Percentiles rank a stretch among this genome's conserved stretches.
phyloP scores from a whole-genome alignment of 2,113 vertebrate species.

The Microcebus tavaratra region DNA sequence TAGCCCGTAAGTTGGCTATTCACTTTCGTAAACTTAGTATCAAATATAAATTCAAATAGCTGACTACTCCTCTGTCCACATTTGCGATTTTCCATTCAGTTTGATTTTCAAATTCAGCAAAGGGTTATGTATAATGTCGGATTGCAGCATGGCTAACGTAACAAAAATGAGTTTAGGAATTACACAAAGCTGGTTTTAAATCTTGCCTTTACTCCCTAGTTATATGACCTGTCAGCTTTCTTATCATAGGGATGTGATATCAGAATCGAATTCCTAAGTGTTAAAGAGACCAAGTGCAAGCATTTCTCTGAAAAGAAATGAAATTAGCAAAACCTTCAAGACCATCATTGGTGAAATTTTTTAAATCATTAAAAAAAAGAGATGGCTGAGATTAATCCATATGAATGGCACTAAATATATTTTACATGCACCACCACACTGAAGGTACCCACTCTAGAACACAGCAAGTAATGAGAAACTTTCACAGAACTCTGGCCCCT shows the following conservation, averaged over 20 bases:
- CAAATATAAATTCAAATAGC: slow-evolving; percentile 11
- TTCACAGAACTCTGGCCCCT: background rate
- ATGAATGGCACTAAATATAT: background rate
- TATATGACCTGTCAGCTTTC: background rate
- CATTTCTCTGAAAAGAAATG: background rate
- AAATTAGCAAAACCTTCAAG: background rate
- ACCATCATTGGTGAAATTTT: background rate
- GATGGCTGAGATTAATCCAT: background rate
- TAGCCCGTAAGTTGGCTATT: background rate
- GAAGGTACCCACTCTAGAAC: background rate
- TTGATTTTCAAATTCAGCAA: slow-evolving; percentile 42
- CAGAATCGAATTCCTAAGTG: background rate
- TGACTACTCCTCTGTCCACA: background rate
- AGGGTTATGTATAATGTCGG: background rate
- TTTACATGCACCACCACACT: background rate
- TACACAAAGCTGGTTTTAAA: background rate
- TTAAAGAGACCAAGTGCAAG: background rate
- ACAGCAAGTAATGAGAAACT: background rate
- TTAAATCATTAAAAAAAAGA: background rate
- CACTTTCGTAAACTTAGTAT: background rate
- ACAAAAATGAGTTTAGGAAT: background rate
- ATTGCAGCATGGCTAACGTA: background rate
- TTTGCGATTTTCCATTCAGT: background rate
- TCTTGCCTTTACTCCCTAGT: background rate
- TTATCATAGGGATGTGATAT: background rate